Percentiles rank a stretch among this genome's conserved stretches.
These are phyloP conservation scores for Trichosurus vulpecula DNA, from an alignment of 2,797 vertebrate genomes.

Conservation along the genomic window DNA sequence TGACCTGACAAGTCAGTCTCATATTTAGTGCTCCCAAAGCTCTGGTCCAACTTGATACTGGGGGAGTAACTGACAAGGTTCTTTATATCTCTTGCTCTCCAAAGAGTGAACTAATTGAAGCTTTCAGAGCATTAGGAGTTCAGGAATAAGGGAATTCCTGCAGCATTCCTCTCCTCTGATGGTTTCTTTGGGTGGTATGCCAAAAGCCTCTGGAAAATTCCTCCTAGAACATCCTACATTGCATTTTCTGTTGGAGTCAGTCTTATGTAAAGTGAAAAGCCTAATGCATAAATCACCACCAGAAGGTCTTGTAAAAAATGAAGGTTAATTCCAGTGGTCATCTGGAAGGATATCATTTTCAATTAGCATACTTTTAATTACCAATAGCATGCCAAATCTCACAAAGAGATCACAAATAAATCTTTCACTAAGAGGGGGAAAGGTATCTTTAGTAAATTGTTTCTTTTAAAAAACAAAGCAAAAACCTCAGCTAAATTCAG, in stretches of 20 bases:
- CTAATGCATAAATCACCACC: conserved; percentile 75
- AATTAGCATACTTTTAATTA: conserved; percentile 72
- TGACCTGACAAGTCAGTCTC: conserved; percentile 22
- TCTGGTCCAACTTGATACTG: conserved; percentile 7
- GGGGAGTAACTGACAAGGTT: conserved; percentile 33
- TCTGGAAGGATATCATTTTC: conserved; percentile 54
- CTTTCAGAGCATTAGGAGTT: conserved; percentile 16
- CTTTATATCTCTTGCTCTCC: conserved; percentile 55
- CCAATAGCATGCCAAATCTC: conserved; percentile 26
- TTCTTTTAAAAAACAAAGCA: background rate
- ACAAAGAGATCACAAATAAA: conserved; percentile 32
- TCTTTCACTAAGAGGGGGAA: conserved; percentile 13
- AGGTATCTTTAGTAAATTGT: background rate
- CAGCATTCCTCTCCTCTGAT: conserved; percentile 12
- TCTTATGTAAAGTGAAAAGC: conserved; percentile 7
- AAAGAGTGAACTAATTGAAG: conserved; percentile 58
- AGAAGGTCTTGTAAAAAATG: conserved; percentile 67
- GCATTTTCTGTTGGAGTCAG: conserved; percentile 49
- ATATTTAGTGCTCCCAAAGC: conserved; percentile 41
- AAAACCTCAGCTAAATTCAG: conserved; percentile 5
- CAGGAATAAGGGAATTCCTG: conserved; percentile 32
- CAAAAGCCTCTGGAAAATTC: conserved; percentile 44
- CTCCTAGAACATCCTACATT: conserved; percentile 22
- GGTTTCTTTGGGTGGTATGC: background rate
- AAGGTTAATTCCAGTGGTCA: conserved; percentile 68